phyloP scores from a whole-genome alignment of 2,888 invertebrate genomes.

The Hoplodrina ambigua region DNA sequence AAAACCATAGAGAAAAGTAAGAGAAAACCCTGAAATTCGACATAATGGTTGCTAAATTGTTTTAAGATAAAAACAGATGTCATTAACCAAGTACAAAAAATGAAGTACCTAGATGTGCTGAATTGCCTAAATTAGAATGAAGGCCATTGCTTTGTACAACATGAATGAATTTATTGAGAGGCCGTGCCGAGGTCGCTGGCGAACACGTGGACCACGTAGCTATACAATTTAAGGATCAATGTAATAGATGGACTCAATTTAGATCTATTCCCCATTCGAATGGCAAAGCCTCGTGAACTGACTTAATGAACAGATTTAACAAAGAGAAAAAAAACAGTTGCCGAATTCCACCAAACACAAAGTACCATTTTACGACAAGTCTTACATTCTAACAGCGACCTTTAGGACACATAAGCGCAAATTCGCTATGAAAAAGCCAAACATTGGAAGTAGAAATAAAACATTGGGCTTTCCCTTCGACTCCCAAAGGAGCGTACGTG shows the following conservation, averaged over 20 bases:
- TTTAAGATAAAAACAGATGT: not conserved
- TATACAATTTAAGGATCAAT: constrained; percentile 31
- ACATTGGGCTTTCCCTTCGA: constrained; percentile 40
- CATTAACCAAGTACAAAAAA: constrained; percentile 18
- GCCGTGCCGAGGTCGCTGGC: constrained; percentile 59
- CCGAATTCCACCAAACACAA: not conserved
- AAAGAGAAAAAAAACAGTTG: not conserved
- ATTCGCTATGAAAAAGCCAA: constrained; percentile 15
- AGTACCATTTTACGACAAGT: not conserved
- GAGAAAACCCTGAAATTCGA: not conserved
- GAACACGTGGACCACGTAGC: constrained; percentile 37
- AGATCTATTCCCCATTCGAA: constrained; percentile 19
- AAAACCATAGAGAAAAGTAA: not conserved
- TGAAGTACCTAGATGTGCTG: constrained; percentile 63
- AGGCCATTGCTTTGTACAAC: constrained; percentile 65
- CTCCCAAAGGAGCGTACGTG: constrained; percentile 66
- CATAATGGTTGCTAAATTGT: too few relatives aligned
- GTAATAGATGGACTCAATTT: constrained; percentile 33
- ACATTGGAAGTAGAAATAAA: constrained; percentile 30
- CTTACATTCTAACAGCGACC: not conserved
- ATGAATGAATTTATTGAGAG: constrained; percentile 75
- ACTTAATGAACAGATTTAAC: constrained; percentile 6
- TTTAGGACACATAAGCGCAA: constrained; percentile 12
- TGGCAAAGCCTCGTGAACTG: not conserved
- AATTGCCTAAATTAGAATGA: constrained; percentile 74